phyloP scores from a whole-genome alignment of 1,140 invertebrate species.

The Tetramorium alpestre region DNA sequence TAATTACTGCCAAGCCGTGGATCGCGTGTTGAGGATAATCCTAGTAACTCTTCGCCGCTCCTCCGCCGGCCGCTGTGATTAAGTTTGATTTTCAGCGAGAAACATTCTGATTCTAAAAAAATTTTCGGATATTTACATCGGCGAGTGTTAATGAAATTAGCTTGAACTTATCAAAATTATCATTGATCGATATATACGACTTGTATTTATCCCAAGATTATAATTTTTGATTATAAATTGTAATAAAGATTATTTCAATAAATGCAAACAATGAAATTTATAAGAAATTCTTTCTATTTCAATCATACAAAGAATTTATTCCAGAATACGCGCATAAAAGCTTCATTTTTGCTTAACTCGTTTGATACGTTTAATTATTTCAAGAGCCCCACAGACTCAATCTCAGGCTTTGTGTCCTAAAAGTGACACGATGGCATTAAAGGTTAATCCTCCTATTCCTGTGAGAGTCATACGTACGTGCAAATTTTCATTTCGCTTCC shows the following conservation, averaged over 20 bases:
- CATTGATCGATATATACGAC: background rate
- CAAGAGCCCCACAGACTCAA: background rate
- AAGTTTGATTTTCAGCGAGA: conserved; percentile 15
- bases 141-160: background rate
- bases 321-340: background rate
- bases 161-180: background rate
- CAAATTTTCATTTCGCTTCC: conserved; percentile 37
- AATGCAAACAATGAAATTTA: background rate
- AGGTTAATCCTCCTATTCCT: conserved; percentile 39
- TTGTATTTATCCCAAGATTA: background rate
- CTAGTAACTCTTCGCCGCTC: conserved; percentile 29
- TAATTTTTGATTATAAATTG: background rate
- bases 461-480: conserved; percentile 26
- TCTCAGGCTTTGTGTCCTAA: conserved; percentile 19
- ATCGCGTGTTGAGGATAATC: conserved; percentile 48
- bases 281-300: background rate
- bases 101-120: conserved; percentile 11
- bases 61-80: conserved; percentile 19
- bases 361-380: conserved; percentile 8
- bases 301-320: background rate
- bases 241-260: background rate
- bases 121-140: conserved; percentile 22
- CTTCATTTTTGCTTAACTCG: background rate
- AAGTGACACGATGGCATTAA: conserved; percentile 14
- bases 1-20: conserved; percentile 55